Evolutionary conservation across 2,113 vertebrate species (phyloP), one percentile per base, ranked within the genome.

Genomic region (Leptosomus discolor): DNA sequence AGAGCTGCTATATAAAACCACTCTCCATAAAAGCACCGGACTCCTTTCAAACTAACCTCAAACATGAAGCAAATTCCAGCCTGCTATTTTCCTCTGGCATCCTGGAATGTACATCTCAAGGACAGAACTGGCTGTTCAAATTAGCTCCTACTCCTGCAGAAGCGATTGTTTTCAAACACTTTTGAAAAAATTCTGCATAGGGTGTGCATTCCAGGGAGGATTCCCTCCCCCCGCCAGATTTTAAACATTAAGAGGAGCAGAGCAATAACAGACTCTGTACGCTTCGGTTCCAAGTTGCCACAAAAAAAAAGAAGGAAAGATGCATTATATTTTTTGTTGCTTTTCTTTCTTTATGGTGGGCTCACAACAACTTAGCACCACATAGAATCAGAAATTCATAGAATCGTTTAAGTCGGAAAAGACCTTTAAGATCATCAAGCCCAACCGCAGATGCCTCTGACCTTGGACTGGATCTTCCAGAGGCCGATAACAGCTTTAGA

Each of bases 131-230:
- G 91, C 90, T 95, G 91, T 92, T 93, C 63, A 19, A 65, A 78
- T 71, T 48, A 92, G 92, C 69, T 91, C 94, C 93, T 39, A 75
- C 69, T 77, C 92, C 92, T 97, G 91, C 90, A 92, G 90, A 90
- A 97, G 90, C 6, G 53, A 86, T 90, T 92, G 86, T 95, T 94
- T 97, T 57, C 95, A 46, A 95, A 81, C 80, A 32, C 73, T 95
- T 78, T 23, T 77, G 73, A 90, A 94, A 92, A 85, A n/a, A n/a
- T 71, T 86, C 79, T 15, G 46, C 50, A 2, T 11, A 14, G 92
- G 84, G 83, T 69, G 79, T 71, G 68, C 87, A 78, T 95, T 93
- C 95, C 93, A 95, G 80, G 80, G 29, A 92, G 92, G 84, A 94
- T 89, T 84, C 88, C 94, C 83, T 77, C 75, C 94, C 90, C 30